These are phyloP conservation scores for Thaumatotibia leucotreta DNA, from an alignment of 1,140 invertebrate genomes.

Conservation along the genomic window DNA sequence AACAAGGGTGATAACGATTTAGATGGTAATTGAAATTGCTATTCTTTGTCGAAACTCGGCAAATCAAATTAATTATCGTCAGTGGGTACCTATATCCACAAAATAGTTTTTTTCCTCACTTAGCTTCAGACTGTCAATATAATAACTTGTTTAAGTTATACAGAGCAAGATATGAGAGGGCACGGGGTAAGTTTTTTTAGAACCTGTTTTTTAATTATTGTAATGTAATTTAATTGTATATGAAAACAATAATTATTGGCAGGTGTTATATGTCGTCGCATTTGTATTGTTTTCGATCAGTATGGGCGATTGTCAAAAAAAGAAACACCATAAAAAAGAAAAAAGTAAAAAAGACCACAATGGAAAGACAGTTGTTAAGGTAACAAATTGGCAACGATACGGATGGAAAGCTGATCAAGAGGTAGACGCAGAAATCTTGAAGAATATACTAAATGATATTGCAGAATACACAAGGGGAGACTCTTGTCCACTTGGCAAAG, in stretches of 20 bases:
- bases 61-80: not conserved
- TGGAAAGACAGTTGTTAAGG: not conserved
- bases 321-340: not conserved
- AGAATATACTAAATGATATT: slow-evolving; percentile 4
- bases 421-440: not conserved
- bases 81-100: not conserved
- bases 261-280: not conserved
- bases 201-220: too few relatives aligned
- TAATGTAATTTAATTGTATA: too few relatives aligned
- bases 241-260: not conserved
- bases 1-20: not conserved
- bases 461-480: not conserved
- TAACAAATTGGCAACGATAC: not conserved
- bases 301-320: not conserved
- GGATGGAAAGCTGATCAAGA: not conserved
- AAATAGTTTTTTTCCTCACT: not conserved
- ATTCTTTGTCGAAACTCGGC: not conserved
- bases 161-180: too few relatives aligned
- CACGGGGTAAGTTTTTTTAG: too few relatives aligned
- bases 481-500: not conserved
- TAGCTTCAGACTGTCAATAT: too few relatives aligned
- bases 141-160: not conserved
- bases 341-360: not conserved
- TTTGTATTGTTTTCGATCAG: not conserved
- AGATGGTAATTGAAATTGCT: not conserved